Evolutionary conservation across 2,888 invertebrate species (phyloP).

Genomic region (Abrostola triplasia): DNA sequence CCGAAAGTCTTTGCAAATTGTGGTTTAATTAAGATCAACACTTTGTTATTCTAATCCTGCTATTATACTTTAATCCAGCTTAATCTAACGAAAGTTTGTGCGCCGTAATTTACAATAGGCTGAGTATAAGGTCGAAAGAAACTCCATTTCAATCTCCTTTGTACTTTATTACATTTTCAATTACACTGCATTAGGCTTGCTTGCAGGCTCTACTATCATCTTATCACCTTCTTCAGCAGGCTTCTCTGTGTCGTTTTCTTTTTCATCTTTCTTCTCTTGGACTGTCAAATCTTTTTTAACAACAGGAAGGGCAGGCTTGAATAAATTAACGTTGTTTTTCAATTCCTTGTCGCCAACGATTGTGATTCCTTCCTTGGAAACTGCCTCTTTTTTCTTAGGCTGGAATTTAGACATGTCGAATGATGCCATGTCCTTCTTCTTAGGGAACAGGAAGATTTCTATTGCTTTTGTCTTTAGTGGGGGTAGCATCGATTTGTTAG

Average conservation of each 20-base stretch:
- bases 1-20: neutral
- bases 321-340: conserved; percentile 63
- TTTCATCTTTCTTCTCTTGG: conserved; percentile 55
- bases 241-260: conserved; percentile 46
- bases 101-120: neutral
- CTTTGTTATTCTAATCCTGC: neutral
- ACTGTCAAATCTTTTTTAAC: conserved; percentile 71
- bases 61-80: neutral
- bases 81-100: neutral
- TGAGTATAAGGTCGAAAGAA: conserved; percentile 8
- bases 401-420: conserved; percentile 49
- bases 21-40: neutral
- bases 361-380: conserved; percentile 59
- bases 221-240: conserved; percentile 42
- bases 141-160: conserved; percentile 14
- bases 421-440: conserved; percentile 63
- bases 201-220: conserved; percentile 32
- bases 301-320: conserved; percentile 55
- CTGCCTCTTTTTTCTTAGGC: conserved; percentile 54
- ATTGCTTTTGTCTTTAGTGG: conserved; percentile 68
- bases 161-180: conserved; percentile 32
- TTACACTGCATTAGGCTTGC: conserved; percentile 59
- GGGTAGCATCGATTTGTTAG: conserved; percentile 56
- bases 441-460: conserved; percentile 78
- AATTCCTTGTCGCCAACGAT: conserved; percentile 73